Conservation (phyloP, 2,888 invertebrate species). For the Euplexia lucipara region DNA sequence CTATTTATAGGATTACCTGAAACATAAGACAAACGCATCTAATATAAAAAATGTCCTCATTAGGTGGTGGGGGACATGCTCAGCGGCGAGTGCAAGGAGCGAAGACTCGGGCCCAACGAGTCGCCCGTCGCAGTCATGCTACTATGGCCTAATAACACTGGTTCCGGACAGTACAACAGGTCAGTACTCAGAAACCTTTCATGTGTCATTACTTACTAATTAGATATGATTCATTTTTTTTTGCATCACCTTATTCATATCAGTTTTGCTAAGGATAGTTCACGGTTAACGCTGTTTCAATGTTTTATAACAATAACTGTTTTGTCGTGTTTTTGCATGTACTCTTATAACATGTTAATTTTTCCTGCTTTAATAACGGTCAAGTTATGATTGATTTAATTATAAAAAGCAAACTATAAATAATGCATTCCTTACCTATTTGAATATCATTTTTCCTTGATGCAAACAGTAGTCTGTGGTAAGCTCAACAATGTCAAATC, state of each 20-base stretch:
- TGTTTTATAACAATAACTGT: conserved; percentile 25
- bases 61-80: conserved; percentile 95
- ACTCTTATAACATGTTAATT: conserved; percentile 17
- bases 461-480: conserved; percentile 66
- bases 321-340: conserved; percentile 2
- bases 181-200: conserved; percentile 57
- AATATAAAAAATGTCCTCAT: conserved; percentile 16
- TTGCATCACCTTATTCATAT: conserved; percentile 15
- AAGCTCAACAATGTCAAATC: conserved; percentile 71
- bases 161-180: conserved; percentile 89
- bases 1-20: neutral
- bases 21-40: neutral
- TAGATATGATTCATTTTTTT: conserved; percentile 36
- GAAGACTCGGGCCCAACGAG: conserved; percentile 95
- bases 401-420: conserved; percentile 42
- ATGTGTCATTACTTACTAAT: conserved; percentile 35
- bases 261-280: conserved; percentile 14
- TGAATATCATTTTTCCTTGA: conserved; percentile 64
- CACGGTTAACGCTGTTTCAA: conserved; percentile 3
- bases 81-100: conserved; percentile 98
- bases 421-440: conserved; percentile 39
- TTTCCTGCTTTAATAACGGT: conserved; percentile 47
- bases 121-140: conserved; percentile 96
- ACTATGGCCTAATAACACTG: conserved; percentile 94
- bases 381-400: conserved; percentile 39